Evolutionary conservation across 2,113 vertebrate genomes (phyloP).

Genomic region (Cichladusa arquata): DNA sequence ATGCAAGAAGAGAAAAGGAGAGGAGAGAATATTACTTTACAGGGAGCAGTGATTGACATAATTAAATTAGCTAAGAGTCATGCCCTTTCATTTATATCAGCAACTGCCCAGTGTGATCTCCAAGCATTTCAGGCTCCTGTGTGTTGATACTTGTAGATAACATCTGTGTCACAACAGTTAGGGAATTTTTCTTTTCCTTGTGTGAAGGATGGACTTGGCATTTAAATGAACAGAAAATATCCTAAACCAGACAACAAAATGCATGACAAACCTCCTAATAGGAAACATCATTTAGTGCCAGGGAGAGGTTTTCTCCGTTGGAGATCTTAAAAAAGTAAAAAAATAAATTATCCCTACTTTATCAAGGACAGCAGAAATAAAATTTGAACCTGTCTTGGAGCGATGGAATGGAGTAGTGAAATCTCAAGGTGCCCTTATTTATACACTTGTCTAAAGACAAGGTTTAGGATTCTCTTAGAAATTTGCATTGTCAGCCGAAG

Average conservation of each 20-base stretch:
- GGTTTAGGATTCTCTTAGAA: not conserved
- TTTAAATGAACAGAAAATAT: not conserved
- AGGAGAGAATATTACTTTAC: not conserved
- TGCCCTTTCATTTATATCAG: not conserved
- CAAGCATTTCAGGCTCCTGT: not conserved
- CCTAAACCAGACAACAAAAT: not conserved
- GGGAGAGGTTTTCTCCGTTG: not conserved
- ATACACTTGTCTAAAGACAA: not conserved
- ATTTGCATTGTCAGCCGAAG: not conserved
- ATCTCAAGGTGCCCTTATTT: constrained; percentile 4
- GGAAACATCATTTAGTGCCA: not conserved
- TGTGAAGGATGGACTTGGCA: not conserved
- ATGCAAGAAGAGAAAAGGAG: not conserved
- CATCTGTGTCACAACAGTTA: not conserved
- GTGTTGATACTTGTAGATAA: not conserved
- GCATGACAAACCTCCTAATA: not conserved
- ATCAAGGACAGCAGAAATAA: not conserved
- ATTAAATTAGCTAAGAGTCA: not conserved
- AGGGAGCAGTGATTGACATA: not conserved
- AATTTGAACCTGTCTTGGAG: not conserved
- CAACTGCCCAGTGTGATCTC: not conserved
- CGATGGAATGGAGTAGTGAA: not conserved
- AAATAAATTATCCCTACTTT: not conserved
- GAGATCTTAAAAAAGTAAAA: not conserved
- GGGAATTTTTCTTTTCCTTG: not conserved